phyloP scores from a whole-genome alignment of 2,888 invertebrate species.

The Anthophora plumipes region DNA sequence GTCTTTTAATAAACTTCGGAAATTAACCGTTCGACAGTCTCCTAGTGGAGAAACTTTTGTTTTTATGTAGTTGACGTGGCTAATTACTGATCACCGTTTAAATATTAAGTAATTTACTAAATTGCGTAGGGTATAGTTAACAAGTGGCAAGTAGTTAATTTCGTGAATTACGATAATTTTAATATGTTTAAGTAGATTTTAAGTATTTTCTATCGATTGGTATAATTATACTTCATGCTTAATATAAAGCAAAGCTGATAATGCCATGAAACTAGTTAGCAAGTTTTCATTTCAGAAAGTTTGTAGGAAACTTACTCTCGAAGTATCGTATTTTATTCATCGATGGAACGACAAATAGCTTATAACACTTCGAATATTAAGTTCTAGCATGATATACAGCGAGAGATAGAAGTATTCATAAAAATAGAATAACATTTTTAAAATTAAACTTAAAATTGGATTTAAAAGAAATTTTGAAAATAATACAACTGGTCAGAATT shows the following conservation, averaged over 20 bases:
- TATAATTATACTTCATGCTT: background rate
- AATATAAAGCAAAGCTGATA: background rate
- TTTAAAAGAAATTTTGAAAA: too few relatives aligned
- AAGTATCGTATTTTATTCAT: background rate
- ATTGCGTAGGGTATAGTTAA: background rate
- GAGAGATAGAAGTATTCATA: too few relatives aligned
- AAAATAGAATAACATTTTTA: background rate
- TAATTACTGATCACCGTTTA: background rate
- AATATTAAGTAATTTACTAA: background rate
- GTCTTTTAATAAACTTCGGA: constrained; percentile 52
- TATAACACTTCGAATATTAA: background rate
- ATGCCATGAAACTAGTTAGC: constrained; percentile 5
- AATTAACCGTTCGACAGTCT: constrained; percentile 25
- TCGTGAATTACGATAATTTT: too few relatives aligned
- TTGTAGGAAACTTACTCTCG: background rate
- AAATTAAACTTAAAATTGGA: too few relatives aligned
- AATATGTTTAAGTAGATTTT: background rate
- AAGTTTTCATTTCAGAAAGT: constrained; percentile 4
- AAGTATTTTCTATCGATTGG: background rate
- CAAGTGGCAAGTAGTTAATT: background rate
- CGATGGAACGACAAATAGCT: background rate
- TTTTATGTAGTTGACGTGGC: background rate
- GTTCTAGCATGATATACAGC: too few relatives aligned
- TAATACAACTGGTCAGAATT: too few relatives aligned
- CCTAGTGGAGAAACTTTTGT: background rate